These are phyloP conservation scores for Spermophilus dauricus DNA, from an alignment of 2,113 vertebrate species.

Conservation along the genomic window DNA sequence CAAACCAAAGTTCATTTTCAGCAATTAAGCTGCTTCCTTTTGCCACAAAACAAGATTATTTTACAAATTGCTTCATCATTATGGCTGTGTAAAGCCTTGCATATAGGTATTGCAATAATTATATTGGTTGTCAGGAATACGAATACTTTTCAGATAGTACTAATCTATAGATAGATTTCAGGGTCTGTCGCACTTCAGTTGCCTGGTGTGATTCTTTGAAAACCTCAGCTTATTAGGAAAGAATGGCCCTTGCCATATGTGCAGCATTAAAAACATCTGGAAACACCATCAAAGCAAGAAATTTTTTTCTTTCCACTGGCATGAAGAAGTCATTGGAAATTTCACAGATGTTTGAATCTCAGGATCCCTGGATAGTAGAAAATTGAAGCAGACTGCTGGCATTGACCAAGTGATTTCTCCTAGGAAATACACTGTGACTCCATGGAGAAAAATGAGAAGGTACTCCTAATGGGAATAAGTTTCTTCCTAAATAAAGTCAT, in stretches of 20 bases:
- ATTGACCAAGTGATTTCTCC: slow-evolving; percentile 83
- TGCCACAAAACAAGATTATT: slow-evolving; percentile 57
- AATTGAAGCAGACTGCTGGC: slow-evolving; percentile 86
- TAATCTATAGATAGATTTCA: slow-evolving; percentile 69
- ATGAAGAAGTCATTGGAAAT: slow-evolving; percentile 86
- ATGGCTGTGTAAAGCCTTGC: slow-evolving; percentile 41
- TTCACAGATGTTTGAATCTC: slow-evolving; percentile 84
- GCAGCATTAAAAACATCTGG: slow-evolving; percentile 84
- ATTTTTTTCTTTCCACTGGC: slow-evolving; percentile 82
- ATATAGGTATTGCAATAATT: slow-evolving; percentile 66
- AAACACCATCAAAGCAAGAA: slow-evolving; percentile 83
- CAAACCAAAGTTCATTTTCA: slow-evolving; percentile 51
- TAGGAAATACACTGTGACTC: slow-evolving; percentile 65
- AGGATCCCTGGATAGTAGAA: slow-evolving; percentile 83
- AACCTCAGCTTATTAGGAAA: slow-evolving; percentile 76
- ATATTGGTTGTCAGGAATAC: slow-evolving; percentile 66
- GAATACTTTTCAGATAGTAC: slow-evolving; percentile 74
- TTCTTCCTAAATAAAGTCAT: slow-evolving; percentile 81
- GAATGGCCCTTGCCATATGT: slow-evolving; percentile 70
- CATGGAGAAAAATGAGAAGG: slow-evolving; percentile 72
- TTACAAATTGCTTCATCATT: slow-evolving; percentile 60
- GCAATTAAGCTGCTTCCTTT: slow-evolving; percentile 59
- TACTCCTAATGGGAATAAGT: slow-evolving; percentile 63
- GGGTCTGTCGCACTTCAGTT: slow-evolving; percentile 77
- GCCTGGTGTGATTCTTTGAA: slow-evolving; percentile 75